A percentile compares a stretch with the other conserved stretches of the same genome.
These are phyloP conservation scores for Raja brachyura DNA, from an alignment of 2,113 vertebrate species.

Conservation along the genomic window DNA sequence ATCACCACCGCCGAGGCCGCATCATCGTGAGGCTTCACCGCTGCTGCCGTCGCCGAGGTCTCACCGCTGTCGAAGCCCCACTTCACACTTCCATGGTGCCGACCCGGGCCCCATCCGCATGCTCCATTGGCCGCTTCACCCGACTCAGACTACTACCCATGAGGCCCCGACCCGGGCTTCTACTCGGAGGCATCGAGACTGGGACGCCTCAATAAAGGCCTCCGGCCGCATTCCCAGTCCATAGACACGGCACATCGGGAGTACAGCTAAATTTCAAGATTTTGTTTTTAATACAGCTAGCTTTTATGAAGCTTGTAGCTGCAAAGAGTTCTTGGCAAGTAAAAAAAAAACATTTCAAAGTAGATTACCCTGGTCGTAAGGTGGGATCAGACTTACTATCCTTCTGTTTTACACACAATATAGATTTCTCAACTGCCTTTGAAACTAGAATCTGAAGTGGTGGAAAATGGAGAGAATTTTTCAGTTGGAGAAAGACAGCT, in stretches of 20 bases:
- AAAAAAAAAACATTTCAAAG: neutral
- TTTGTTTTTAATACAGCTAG: slow-evolving; percentile 3
- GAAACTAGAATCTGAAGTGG: slow-evolving; percentile 83
- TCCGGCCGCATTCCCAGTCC: too few species aligned
- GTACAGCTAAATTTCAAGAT: neutral
- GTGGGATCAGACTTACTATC: neutral
- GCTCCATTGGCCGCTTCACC: too few species aligned
- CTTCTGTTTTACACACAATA: neutral
- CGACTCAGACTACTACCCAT: too few species aligned
- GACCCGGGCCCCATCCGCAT: too few species aligned
- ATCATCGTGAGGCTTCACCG: too few species aligned
- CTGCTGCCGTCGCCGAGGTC: too few species aligned
- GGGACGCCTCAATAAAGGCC: too few species aligned
- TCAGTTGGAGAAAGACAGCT: slow-evolving; percentile 85
- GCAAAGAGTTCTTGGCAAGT: neutral
- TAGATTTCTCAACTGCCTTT: slow-evolving; percentile 82
- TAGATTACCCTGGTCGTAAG: neutral
- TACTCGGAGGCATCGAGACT: too few species aligned
- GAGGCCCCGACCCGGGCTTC: too few species aligned
- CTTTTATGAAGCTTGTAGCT: neutral
- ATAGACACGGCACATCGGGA: neutral
- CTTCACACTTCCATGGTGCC: too few species aligned
- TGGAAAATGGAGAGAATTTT: slow-evolving; percentile 90
- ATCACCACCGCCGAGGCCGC: too few species aligned
- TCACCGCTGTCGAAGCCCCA: too few species aligned